A percentile compares a stretch with the other conserved stretches of the same genome.
Conservation (phyloP, 1,140 invertebrate genomes). For the Trypoxylus dichotomus region DNA sequence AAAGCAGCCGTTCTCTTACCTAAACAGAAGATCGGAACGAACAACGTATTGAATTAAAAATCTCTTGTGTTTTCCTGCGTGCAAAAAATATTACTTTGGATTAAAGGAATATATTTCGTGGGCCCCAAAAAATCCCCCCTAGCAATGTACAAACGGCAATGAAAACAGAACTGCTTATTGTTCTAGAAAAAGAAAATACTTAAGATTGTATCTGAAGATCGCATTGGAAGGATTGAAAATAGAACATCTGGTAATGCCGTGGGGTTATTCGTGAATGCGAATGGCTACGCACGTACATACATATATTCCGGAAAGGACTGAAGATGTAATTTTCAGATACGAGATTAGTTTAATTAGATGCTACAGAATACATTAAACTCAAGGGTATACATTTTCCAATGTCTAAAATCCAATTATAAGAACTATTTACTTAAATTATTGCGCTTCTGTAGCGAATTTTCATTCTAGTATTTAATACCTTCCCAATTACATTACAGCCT, state of each 20-base stretch:
- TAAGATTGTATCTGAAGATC: background rate
- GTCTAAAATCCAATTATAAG: background rate
- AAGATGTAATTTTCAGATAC: background rate
- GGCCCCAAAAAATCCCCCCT: no score
- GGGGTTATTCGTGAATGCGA: constrained; percentile 10
- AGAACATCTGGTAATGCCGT: background rate
- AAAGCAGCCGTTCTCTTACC: no score
- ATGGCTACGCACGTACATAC: background rate
- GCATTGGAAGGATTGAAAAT: background rate
- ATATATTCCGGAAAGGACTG: background rate
- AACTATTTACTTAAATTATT: background rate
- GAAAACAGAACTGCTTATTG: background rate
- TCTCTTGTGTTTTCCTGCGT: no score
- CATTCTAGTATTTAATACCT: background rate
- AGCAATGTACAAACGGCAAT: no score
- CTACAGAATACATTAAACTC: background rate
- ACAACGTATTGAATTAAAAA: no score
- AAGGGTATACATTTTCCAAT: background rate
- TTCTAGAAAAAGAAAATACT: background rate
- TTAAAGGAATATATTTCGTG: no score
- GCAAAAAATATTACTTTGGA: no score
- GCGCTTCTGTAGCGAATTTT: background rate
- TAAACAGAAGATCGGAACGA: no score
- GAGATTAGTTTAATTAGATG: background rate
- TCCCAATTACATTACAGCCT: no score